Evolutionary conservation across 1,140 invertebrate species (phyloP).

Genomic region (Drosophila ogumai): DNA sequence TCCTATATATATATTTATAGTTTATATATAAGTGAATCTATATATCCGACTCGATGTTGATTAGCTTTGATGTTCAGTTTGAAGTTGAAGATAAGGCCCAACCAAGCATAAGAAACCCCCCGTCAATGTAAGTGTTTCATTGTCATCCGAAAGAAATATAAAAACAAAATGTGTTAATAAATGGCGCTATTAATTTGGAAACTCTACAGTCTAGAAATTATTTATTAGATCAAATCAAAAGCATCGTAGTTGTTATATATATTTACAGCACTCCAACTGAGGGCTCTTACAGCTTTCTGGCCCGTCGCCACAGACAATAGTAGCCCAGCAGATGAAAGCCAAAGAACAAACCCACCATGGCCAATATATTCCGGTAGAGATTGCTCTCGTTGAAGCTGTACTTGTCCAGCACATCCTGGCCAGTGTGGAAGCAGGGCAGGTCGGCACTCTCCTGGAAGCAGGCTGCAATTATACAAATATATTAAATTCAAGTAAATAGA

Average conservation of each 20-base stretch:
- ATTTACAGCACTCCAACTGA: constrained; percentile 35
- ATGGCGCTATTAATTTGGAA: constrained; percentile 40
- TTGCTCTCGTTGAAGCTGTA: constrained; percentile 90
- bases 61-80: constrained; percentile 71
- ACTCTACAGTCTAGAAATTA: constrained; percentile 24
- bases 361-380: constrained; percentile 88
- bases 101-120: constrained; percentile 13
- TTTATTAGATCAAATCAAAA: constrained; percentile 27
- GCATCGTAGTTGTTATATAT: constrained; percentile 20
- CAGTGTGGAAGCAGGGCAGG: constrained; percentile 90
- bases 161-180: constrained; percentile 49
- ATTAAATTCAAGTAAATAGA: neutral
- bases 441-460: constrained; percentile 87
- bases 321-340: constrained; percentile 90
- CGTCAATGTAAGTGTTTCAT: constrained; percentile 31
- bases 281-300: constrained; percentile 87
- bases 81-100: constrained; percentile 17
- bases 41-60: constrained; percentile 56
- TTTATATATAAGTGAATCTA: constrained; percentile 24
- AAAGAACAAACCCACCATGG: constrained; percentile 88
- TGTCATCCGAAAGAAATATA: constrained; percentile 23
- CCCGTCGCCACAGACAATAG: constrained; percentile 88
- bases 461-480: constrained; percentile 85
- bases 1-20: constrained; percentile 29
- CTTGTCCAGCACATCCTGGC: constrained; percentile 89